Conservation (phyloP, 2,888 invertebrate genomes). For the Perizoma flavofasciatum region DNA sequence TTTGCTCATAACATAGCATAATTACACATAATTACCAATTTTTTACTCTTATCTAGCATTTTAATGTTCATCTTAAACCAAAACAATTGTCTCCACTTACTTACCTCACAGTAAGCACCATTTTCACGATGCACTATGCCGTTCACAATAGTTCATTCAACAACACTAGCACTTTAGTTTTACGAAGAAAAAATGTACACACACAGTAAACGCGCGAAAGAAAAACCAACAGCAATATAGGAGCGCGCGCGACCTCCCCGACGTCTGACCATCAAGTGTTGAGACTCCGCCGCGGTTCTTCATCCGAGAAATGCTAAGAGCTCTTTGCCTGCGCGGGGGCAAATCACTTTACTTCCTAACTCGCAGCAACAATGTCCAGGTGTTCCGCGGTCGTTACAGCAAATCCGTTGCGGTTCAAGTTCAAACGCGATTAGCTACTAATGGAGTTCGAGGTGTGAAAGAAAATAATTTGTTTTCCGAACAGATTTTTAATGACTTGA, state of each 20-base stretch:
- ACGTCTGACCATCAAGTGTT: slow-evolving; percentile 61
- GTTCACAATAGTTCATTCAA: slow-evolving; percentile 47
- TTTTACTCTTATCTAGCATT: slow-evolving; percentile 21
- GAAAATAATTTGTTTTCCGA: slow-evolving; percentile 29
- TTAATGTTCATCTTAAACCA: slow-evolving; percentile 34
- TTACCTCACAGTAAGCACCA: slow-evolving; percentile 75
- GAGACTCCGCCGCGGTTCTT: slow-evolving; percentile 65
- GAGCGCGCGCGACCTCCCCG: slow-evolving; percentile 46
- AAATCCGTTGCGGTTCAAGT: slow-evolving; percentile 53
- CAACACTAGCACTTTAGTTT: slow-evolving; percentile 40
- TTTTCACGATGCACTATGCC: slow-evolving; percentile 56
- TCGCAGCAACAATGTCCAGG: slow-evolving; percentile 59
- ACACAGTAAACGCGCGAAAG: slow-evolving; percentile 33
- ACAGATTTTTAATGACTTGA: slow-evolving; percentile 29
- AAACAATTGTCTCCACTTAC: slow-evolving; percentile 49
- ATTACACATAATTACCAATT: not conserved
- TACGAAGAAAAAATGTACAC: slow-evolving; percentile 10
- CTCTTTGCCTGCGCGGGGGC: slow-evolving; percentile 46
- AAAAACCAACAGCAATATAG: slow-evolving; percentile 7
- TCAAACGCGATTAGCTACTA: slow-evolving; percentile 49
- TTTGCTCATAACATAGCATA: slow-evolving; percentile 10
- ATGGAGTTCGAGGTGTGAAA: slow-evolving; percentile 35
- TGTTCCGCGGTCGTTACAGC: slow-evolving; percentile 55
- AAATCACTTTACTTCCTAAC: slow-evolving; percentile 58
- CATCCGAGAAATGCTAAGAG: slow-evolving; percentile 60